Percentiles rank a stretch among this genome's conserved stretches.
phyloP scores from a whole-genome alignment of 2,797 vertebrate genomes.

The Typhlichthys subterraneus region DNA sequence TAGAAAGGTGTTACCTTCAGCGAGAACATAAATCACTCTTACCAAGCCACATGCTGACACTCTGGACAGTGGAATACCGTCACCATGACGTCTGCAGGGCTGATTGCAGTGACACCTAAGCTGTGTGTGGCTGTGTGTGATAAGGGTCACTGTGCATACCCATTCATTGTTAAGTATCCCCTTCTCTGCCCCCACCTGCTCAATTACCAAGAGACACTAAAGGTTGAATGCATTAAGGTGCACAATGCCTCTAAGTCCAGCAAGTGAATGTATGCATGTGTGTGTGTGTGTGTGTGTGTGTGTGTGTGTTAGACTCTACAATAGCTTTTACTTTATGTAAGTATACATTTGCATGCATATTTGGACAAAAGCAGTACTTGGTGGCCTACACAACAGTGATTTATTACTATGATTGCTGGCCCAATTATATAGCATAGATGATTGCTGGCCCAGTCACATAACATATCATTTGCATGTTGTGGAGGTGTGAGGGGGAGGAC shows the following conservation, averaged over 20 bases:
- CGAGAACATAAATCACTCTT: constrained; percentile 59
- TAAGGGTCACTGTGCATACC: constrained; percentile 57
- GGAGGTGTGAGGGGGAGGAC: constrained; percentile 47
- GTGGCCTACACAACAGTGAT: too few relatives aligned
- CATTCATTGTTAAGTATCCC: constrained; percentile 50
- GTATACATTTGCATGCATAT: constrained; percentile 1
- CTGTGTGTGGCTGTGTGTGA: constrained; percentile 58
- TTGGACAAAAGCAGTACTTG: too few relatives aligned
- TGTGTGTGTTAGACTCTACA: too few relatives aligned
- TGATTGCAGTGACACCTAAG: constrained; percentile 20
- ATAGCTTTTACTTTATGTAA: too few relatives aligned
- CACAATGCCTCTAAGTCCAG: background rate
- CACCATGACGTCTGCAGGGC: constrained; percentile 53
- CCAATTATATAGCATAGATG: too few relatives aligned
- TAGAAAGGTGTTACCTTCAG: constrained; percentile 22
- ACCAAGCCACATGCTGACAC: constrained; percentile 41
- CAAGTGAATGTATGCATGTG: background rate
- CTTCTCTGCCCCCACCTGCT: constrained; percentile 26
- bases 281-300: too few relatives aligned
- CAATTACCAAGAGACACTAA: constrained; percentile 40
- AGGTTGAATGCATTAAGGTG: constrained; percentile 23
- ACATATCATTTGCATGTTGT: constrained; percentile 4
- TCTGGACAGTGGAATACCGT: constrained; percentile 41
- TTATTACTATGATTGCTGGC: too few relatives aligned
- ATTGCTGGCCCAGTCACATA: constrained; percentile 23